Conservation (phyloP, 2,113 vertebrate species). For the Camelus bactrianus region DNA sequence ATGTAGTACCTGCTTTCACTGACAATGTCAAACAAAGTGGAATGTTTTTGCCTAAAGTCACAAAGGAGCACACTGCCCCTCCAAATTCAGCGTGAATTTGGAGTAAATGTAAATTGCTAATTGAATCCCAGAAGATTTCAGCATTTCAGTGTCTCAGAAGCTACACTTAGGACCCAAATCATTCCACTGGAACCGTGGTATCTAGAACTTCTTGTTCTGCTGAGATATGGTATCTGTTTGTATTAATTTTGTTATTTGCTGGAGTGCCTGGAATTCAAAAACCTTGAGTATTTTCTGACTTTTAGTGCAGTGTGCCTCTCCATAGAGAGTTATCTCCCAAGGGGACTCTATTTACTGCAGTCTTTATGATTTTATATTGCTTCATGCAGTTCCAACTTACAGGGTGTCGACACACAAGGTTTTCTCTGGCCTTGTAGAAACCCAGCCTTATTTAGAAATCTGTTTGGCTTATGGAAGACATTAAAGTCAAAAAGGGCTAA, state of each 20-base stretch:
- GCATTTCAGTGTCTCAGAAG: slow-evolving; percentile 13
- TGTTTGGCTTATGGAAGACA: slow-evolving; percentile 83
- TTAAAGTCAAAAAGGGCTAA: slow-evolving; percentile 82
- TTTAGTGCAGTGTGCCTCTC: slow-evolving; percentile 76
- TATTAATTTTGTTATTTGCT: slow-evolving; percentile 72
- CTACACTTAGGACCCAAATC: not conserved
- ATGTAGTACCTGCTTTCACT: not conserved
- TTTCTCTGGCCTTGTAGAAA: slow-evolving; percentile 86
- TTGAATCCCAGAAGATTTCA: slow-evolving; percentile 48
- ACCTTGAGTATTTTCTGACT: slow-evolving; percentile 80
- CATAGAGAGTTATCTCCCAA: slow-evolving; percentile 85
- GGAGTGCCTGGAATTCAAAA: slow-evolving; percentile 81
- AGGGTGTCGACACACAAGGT: slow-evolving; percentile 80
- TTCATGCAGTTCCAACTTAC: slow-evolving; percentile 82
- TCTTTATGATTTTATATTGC: slow-evolving; percentile 87
- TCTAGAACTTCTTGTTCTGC: slow-evolving; percentile 47
- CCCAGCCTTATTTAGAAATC: slow-evolving; percentile 86
- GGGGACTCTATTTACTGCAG: slow-evolving; percentile 84
- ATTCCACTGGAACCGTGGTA: not conserved
- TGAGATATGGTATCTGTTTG: not conserved
- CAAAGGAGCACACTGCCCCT: not conserved
- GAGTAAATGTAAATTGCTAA: slow-evolving; percentile 69
- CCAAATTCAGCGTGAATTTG: not conserved
- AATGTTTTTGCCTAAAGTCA: slow-evolving; percentile 58
- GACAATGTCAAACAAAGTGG: slow-evolving; percentile 52